phyloP scores from a whole-genome alignment of 2,797 vertebrate genomes.

The Chromobotia macracanthus region DNA sequence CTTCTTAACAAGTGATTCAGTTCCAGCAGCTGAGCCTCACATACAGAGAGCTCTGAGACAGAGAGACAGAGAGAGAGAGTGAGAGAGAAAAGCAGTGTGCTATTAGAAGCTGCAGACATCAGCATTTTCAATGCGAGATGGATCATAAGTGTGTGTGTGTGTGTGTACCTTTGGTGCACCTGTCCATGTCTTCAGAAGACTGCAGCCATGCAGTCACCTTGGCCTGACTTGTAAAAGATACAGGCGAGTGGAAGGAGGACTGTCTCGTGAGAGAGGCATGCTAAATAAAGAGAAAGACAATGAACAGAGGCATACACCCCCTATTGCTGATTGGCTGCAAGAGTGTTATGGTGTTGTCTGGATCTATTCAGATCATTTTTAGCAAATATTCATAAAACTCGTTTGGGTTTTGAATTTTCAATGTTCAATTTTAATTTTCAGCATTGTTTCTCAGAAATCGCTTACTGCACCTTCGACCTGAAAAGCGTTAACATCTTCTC shows the following conservation, averaged over 20 bases:
- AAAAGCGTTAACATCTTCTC: no score
- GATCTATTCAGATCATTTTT: no score
- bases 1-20: slow-evolving; percentile 92
- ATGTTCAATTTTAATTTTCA: no score
- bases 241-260: slow-evolving; percentile 81
- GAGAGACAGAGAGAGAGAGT: neutral
- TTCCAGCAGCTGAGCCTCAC: slow-evolving; percentile 89
- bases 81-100: slow-evolving; percentile 5
- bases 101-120: slow-evolving; percentile 24
- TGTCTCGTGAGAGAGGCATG: slow-evolving; percentile 54
- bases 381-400: no score
- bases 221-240: slow-evolving; percentile 83
- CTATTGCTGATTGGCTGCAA: no score
- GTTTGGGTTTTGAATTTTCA: no score
- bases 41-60: slow-evolving; percentile 85
- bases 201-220: slow-evolving; percentile 91
- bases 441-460: no score
- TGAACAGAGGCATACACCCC: no score
- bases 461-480: no score
- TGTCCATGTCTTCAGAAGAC: slow-evolving; percentile 94
- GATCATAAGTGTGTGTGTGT: slow-evolving; percentile 19
- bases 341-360: no score
- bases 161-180: slow-evolving; percentile 88
- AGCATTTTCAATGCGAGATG: neutral
- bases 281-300: slow-evolving; percentile 41